Base-by-base conservation (phyloP, 2,888 invertebrate genomes). In the Eilema caniola region DNA sequence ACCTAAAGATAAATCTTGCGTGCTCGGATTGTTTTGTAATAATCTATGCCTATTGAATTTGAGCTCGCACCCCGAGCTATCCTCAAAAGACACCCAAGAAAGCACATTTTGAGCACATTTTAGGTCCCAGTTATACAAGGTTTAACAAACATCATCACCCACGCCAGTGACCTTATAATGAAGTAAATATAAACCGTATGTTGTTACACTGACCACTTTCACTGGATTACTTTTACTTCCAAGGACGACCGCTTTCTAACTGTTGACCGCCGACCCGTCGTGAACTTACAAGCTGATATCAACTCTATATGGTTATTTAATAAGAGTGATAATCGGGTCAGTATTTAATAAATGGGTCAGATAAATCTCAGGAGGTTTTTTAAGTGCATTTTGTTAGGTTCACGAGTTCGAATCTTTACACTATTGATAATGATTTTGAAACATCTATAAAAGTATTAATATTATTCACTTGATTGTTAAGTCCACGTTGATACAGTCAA, bases 171-270 rank as follows among this genome's bases (percentile, higher is more conserved):
- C 67, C 67, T 63, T 60, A 59, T 53, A 33, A 59, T 47, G 64
- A 64, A 47, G 56, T 56, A 31, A 23, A 62, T 67, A 41, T 64
- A 63, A 71, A 72, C 78, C 61, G 57, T 73, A 74, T 72, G 74
- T 74, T 78, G 80, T 76, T 75, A 77, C 73, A 74, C 74, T 75
- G 72, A 71, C 69, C 83, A 90, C 92, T 92, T 92, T 92, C 93
- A 85, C 93, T 83, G 85, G 84, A 87, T 83, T 74, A 82, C 90
- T 90, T 89, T 91, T 90, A 89, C 90, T 83, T 76, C 71, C 91
- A 92, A 92, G 92, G 92, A 92, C 92, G 83, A 86, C 89, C 84
- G 79, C 92, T 92, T 92, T 92, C 93, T 92, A 86, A 80, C 73
- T 61, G 74, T 76, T 63, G 65, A 60, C 25, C 28, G 31, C 23